A percentile compares a stretch with the other conserved stretches of the same genome.
Conservation (phyloP, 1,140 invertebrate species). For the Leptinotarsa lineolata region DNA sequence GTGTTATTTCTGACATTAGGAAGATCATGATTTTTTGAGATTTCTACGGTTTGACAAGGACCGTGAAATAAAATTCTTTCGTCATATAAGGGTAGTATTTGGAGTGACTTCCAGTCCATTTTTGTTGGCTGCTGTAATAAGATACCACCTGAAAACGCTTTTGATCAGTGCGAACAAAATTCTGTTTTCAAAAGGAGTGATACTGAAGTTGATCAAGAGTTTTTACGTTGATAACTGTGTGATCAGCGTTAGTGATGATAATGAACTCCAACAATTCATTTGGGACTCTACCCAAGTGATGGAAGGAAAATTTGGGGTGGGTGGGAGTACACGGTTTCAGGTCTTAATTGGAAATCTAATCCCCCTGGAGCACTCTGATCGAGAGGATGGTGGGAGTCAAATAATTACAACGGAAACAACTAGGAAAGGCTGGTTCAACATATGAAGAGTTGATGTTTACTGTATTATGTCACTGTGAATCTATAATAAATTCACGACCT, state of each 20-base stretch:
- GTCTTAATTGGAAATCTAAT: too few relatives aligned
- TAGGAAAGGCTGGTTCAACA: too few relatives aligned
- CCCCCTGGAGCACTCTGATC: too few relatives aligned
- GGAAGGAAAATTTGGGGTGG: conserved; percentile 41
- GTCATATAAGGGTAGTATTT: conserved; percentile 51
- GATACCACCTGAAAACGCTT: conserved; percentile 16
- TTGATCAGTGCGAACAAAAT: not conserved
- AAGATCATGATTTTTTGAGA: conserved; percentile 52
- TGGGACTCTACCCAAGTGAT: conserved; percentile 30
- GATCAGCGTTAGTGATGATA: conserved; percentile 29
- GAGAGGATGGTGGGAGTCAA: too few relatives aligned
- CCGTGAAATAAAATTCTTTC: too few relatives aligned
- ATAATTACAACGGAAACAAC: too few relatives aligned
- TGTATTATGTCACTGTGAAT: too few relatives aligned
- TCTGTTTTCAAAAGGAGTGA: conserved; percentile 17
- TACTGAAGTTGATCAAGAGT: conserved; percentile 22
- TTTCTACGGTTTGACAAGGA: conserved; percentile 50
- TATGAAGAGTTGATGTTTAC: too few relatives aligned
- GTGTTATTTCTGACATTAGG: conserved; percentile 54
- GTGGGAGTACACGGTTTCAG: conserved; percentile 41
- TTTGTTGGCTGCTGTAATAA: conserved; percentile 46
- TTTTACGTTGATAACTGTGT: conserved; percentile 50
- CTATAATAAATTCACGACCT: too few relatives aligned
- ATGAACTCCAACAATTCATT: conserved; percentile 36
- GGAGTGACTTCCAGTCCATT: conserved; percentile 48